Evolutionary conservation across 2,888 invertebrate species (phyloP), one percentile per base, ranked within the genome.

Genomic region (Lasiommata megera): DNA sequence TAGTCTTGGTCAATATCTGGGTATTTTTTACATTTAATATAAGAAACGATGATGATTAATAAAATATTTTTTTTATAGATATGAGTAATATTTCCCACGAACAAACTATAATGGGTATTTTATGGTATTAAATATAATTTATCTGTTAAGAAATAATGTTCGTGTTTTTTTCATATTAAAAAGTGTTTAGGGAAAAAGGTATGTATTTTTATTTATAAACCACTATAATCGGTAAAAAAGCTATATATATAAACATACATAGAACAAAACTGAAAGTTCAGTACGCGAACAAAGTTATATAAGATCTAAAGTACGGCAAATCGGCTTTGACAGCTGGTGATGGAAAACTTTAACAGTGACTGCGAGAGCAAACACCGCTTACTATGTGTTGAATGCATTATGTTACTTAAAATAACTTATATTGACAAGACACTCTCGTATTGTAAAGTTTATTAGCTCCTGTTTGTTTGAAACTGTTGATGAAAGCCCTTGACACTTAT

Each of bases 261-360:
- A 23, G 6, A 28, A 38, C 28, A 28, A 38, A 37, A 28, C 16
- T 38, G 18, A 1, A 18, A 36, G 16, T n/a, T 47, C 16, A 16
- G 14, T 28, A 3, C 50, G 18, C 8, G 6, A 37, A 38, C 28
- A 37, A 38, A 50, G n/a, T 38, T 38, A 28, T 28, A 50, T 50
- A 50, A 37, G 38, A 56, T 46, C 50, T 46, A 23, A 60, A 60
- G 57, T 60, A 54, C 57, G 57, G 56, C 60, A 54, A 44, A 52
- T 54, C 17, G 54, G 56, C 54, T 56, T 57, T 54, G 54, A 60
- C 57, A 60, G 44, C 57, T 56, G 56, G 54, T 51, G 50, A 38
- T 23, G 44, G 34, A 34, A 48, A 60, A 60, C 57, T 60, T 57
- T 54, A 56, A 54, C 54, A 54, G 43, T 56, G 48, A 48, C 52